Evolutionary conservation across 2,888 invertebrate species (phyloP).

Genomic region (Anodontia alba): DNA sequence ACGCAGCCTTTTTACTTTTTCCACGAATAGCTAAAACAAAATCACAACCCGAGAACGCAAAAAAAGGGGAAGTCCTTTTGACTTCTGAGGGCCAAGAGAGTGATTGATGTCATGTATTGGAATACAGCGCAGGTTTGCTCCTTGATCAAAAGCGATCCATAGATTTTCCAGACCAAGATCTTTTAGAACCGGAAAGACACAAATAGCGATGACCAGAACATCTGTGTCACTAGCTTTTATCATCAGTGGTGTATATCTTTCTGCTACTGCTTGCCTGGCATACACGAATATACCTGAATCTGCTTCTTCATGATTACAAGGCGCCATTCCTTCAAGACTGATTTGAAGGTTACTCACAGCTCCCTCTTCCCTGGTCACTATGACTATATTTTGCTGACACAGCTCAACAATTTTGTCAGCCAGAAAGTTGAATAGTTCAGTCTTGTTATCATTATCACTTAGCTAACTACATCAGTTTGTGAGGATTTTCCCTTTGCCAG

Average conservation of each 20-base stretch:
- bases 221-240: constrained; percentile 46
- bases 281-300: constrained; percentile 36
- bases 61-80: constrained; percentile 48
- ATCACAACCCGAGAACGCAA: too few relatives aligned
- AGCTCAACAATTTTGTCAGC: constrained; percentile 37
- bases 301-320: constrained; percentile 36
- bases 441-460: constrained; percentile 47
- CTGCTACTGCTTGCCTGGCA: constrained; percentile 29
- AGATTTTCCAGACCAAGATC: too few relatives aligned
- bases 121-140: constrained; percentile 47
- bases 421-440: constrained; percentile 53
- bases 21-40: too few relatives aligned
- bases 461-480: constrained; percentile 52
- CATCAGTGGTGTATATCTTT: constrained; percentile 25
- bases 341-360: background rate
- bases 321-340: constrained; percentile 1
- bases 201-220: constrained; percentile 36
- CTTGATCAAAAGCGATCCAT: constrained; percentile 57
- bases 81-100: constrained; percentile 40
- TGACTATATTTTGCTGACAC: background rate
- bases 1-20: too few relatives aligned
- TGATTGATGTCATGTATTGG: constrained; percentile 52
- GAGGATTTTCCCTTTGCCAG: constrained; percentile 40
- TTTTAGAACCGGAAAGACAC: constrained; percentile 20
- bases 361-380: background rate